A percentile compares a stretch with the other conserved stretches of the same genome.
phyloP scores from a whole-genome alignment of 2,797 vertebrate genomes.

The Pipistrellus pygmaeus region DNA sequence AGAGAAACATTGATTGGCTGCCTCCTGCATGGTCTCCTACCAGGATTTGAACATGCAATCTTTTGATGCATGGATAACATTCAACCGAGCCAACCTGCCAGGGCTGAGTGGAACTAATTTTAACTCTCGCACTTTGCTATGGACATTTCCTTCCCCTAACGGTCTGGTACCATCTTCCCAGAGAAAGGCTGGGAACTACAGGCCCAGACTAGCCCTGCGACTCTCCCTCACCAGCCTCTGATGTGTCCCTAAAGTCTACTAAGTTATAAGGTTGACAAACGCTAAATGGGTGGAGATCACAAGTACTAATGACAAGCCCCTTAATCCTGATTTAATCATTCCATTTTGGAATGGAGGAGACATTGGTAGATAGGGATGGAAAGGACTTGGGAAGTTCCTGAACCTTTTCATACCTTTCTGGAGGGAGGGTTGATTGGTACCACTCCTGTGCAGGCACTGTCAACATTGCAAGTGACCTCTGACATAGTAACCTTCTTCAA shows the following conservation, averaged over 20 bases:
- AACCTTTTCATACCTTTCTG: not conserved
- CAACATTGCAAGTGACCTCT: not conserved
- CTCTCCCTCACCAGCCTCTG: not conserved
- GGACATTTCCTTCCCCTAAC: not conserved
- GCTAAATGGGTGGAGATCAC: not conserved
- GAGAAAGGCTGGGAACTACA: not conserved
- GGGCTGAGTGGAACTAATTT: not conserved
- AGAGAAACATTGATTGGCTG: too few relatives aligned
- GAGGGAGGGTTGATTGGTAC: not conserved
- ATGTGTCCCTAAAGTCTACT: not conserved
- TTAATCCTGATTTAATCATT: not conserved
- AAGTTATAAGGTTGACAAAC: constrained; percentile 16
- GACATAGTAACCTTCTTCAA: not conserved
- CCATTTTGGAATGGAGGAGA: not conserved
- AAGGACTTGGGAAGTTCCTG: not conserved
- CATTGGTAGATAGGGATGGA: not conserved
- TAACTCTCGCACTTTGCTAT: not conserved
- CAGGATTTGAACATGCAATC: too few relatives aligned
- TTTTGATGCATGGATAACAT: too few relatives aligned
- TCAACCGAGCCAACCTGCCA: too few relatives aligned
- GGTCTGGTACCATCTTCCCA: not conserved
- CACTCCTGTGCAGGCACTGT: not conserved
- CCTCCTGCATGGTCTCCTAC: too few relatives aligned
- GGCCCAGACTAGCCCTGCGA: not conserved
- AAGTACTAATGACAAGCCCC: not conserved